Percentiles rank a stretch among this genome's conserved stretches.
These are phyloP conservation scores for Callaeas wilsoni DNA, from an alignment of 2,113 vertebrate species.

Conservation along the genomic window DNA sequence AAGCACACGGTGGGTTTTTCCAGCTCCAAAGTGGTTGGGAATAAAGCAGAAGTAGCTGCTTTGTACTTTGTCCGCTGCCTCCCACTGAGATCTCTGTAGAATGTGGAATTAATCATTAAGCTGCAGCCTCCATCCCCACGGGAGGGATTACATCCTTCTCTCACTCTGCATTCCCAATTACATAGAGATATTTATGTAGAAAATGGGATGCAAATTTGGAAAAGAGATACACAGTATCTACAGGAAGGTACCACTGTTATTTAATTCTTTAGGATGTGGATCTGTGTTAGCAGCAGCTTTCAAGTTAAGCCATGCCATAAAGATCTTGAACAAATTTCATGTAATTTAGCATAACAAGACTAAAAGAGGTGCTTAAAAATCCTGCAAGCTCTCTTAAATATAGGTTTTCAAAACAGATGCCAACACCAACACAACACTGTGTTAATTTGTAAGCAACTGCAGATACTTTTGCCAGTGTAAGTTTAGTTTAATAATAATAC, in stretches of 20 bases:
- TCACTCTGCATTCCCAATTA: background rate
- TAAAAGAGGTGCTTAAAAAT: background rate
- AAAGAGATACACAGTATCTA: background rate
- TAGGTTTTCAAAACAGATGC: background rate
- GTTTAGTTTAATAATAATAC: background rate
- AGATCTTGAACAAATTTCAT: background rate
- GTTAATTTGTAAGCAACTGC: background rate
- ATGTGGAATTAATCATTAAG: constrained; percentile 42
- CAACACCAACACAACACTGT: background rate
- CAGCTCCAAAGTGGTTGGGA: background rate
- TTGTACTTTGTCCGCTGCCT: constrained; percentile 31
- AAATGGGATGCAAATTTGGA: background rate
- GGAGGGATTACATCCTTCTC: background rate
- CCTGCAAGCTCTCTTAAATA: background rate
- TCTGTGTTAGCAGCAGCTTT: background rate
- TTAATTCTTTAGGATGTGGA: background rate
- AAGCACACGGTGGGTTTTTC: background rate
- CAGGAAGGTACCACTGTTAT: background rate
- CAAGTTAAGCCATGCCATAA: background rate
- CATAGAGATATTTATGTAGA: background rate
- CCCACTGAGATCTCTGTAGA: background rate
- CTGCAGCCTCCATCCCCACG: background rate
- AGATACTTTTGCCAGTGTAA: background rate
- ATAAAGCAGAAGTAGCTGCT: background rate
- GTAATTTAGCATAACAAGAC: background rate